Evolutionary conservation across 37 sponge, comb jelly and placozoan species (phyloP).

Genomic region (Corticium candelabrum): DNA sequence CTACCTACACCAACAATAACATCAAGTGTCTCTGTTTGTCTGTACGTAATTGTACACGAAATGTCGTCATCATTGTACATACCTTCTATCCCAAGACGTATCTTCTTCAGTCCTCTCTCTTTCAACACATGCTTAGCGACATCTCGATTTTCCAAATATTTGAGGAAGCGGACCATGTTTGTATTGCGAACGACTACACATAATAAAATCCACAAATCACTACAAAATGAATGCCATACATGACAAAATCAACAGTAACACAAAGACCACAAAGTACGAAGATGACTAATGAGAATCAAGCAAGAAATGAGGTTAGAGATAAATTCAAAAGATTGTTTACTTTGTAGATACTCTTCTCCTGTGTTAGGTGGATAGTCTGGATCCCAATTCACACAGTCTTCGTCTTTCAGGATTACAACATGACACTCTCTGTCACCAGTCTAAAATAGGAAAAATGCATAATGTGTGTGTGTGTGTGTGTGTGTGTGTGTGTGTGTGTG

Average conservation of each 20-base stretch:
- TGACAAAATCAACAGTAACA: too few species aligned
- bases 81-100: slow-evolving; percentile 94
- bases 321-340: too few species aligned
- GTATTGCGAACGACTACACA: slow-evolving; percentile 50
- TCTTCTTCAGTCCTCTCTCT: slow-evolving; percentile 90
- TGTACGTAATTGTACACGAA: neutral
- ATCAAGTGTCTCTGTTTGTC: neutral
- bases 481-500: too few species aligned
- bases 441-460: slow-evolving; percentile 11
- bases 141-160: slow-evolving; percentile 93
- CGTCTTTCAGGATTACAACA: slow-evolving; percentile 85
- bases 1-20: neutral
- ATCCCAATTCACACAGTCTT: slow-evolving; percentile 95
- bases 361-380: slow-evolving; percentile 68
- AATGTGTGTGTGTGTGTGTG: too few species aligned
- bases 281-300: too few species aligned
- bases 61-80: neutral
- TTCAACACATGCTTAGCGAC: slow-evolving; percentile 80
- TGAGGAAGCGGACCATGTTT: slow-evolving; percentile 72
- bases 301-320: too few species aligned
- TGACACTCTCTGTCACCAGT: slow-evolving; percentile 96
- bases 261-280: too few species aligned
- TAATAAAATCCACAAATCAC: too few species aligned
- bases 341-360: slow-evolving; percentile 76
- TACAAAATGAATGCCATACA: too few species aligned